Base-by-base conservation (phyloP, 2,797 vertebrate genomes). In the Sphenopsis melanotis region DNA sequence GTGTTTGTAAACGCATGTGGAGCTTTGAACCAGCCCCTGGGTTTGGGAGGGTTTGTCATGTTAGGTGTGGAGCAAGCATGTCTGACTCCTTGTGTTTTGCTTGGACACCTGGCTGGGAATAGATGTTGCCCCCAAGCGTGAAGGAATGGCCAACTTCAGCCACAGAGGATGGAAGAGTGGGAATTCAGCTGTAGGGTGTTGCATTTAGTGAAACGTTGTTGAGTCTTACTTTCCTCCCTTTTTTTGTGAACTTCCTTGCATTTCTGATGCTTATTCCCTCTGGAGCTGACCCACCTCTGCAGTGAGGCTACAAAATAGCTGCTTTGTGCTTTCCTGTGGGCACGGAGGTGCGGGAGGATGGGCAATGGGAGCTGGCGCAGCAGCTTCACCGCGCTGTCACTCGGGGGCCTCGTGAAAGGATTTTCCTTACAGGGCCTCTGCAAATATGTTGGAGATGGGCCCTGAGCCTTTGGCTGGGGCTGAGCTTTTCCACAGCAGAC, bases 341-440 rank as follows among this genome's bases (percentile, higher is more conserved):
- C 85, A 66, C 0, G 0, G 85, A 70, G 78, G 49, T 87, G 85
- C 21, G 3, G 59, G 64, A 88, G 87, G 37, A 61, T 0, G 5
- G 64, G 44, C 5, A 59, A 3, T 11, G 55, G 83, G 90, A 87
- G 64, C 92, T 92, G 94, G 90, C 5, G 0, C 72, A 70, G 20
- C 37, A 88, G 79, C 88, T 90, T 89, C 41, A 36, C 87, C 0
- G 0, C 63, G 29, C 63, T 90, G 95, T 96, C 92, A 55, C 14
- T 89, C 42, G 8, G 94, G 92, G 96, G 96, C 82, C 89, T 78
- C 34, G 4, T 37, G 87, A 94, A 94, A 95, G 93, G 77, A 23
- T 89, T 98, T 97, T 97, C 97, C 97, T 96, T 95, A 37, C 69
- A 16, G 96, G 96, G 97, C 98, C 97, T 97, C 97, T 93, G 92